These are phyloP conservation scores for Labeo rohita DNA, from an alignment of 2,113 vertebrate species.

Conservation along the genomic window DNA sequence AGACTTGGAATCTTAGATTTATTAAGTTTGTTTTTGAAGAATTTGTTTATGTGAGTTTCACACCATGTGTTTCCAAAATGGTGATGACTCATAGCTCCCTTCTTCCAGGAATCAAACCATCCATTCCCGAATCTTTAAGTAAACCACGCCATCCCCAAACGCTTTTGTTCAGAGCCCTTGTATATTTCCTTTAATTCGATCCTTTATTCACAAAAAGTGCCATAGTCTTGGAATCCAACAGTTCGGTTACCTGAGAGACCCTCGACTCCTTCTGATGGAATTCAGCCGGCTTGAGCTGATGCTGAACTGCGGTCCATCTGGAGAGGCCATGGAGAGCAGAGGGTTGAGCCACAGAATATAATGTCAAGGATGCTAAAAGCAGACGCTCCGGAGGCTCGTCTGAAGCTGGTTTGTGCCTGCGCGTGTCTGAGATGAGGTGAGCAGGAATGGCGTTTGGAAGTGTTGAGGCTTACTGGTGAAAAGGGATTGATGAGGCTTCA, in stretches of 20 bases:
- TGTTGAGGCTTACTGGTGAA: conserved; percentile 70
- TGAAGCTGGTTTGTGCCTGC: conserved; percentile 1
- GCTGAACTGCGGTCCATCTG: conserved; percentile 21
- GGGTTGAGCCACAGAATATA: conserved; percentile 13
- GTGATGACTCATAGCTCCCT: background rate
- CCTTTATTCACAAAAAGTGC: background rate
- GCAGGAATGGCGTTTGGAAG: conserved; percentile 52
- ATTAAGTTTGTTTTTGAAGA: background rate
- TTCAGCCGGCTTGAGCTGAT: background rate
- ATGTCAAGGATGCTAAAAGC: conserved; percentile 27
- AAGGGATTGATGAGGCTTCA: conserved; percentile 76
- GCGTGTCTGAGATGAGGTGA: background rate
- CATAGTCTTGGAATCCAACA: background rate
- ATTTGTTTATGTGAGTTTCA: background rate
- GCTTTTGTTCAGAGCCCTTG: background rate
- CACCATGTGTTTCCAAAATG: background rate
- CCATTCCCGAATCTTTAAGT: background rate
- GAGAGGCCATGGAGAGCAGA: background rate
- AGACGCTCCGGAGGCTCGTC: conserved; percentile 23
- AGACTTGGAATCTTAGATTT: background rate
- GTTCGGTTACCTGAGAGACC: background rate
- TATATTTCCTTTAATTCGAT: background rate
- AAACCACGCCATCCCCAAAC: background rate
- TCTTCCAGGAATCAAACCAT: background rate
- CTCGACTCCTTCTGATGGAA: background rate